phyloP scores from a whole-genome alignment of 2,797 vertebrate genomes.

The Danionella dracula region DNA sequence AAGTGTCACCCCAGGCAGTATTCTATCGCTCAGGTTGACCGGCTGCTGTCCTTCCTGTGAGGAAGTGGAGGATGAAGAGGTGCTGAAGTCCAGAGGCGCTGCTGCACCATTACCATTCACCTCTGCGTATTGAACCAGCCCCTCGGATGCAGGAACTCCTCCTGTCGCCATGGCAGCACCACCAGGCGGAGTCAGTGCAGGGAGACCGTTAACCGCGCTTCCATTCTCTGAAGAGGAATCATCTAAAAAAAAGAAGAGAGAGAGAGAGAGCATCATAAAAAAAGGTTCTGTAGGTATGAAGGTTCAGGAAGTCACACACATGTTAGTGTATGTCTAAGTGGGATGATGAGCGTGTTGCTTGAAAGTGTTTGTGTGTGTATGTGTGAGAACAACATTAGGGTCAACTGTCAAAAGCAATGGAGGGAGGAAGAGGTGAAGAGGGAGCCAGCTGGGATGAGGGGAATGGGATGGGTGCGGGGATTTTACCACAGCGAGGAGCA shows the following conservation, averaged over 20 bases:
- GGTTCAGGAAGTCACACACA: neutral
- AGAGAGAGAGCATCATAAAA: conserved; percentile 2
- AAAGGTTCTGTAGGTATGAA: neutral
- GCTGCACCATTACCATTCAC: conserved; percentile 82
- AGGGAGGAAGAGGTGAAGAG: conserved; percentile 34
- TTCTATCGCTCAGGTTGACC: conserved; percentile 89
- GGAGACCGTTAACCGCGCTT: conserved; percentile 81
- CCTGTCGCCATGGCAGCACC: conserved; percentile 72
- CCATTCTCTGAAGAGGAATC: conserved; percentile 89
- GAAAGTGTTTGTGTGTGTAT: conserved; percentile 37
- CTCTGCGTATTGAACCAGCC: conserved; percentile 72
- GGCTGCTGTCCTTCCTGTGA: conserved; percentile 87
- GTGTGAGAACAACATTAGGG: conserved; percentile 52
- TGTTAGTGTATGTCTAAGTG: conserved; percentile 1
- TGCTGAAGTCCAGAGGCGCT: conserved; percentile 87
- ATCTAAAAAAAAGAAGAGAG: too few relatives aligned
- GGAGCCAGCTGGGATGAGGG: conserved; percentile 10
- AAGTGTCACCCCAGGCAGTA: conserved; percentile 60
- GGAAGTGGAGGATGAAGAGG: conserved; percentile 72
- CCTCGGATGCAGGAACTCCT: conserved; percentile 68
- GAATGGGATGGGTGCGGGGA: conserved; percentile 9
- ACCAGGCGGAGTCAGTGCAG: conserved; percentile 83
- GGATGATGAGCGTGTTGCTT: conserved; percentile 28
- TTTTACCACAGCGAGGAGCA: neutral
- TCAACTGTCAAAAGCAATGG: conserved; percentile 61